Conservation (phyloP, 1,140 invertebrate genomes). For the Drosophila repletoides region DNA sequence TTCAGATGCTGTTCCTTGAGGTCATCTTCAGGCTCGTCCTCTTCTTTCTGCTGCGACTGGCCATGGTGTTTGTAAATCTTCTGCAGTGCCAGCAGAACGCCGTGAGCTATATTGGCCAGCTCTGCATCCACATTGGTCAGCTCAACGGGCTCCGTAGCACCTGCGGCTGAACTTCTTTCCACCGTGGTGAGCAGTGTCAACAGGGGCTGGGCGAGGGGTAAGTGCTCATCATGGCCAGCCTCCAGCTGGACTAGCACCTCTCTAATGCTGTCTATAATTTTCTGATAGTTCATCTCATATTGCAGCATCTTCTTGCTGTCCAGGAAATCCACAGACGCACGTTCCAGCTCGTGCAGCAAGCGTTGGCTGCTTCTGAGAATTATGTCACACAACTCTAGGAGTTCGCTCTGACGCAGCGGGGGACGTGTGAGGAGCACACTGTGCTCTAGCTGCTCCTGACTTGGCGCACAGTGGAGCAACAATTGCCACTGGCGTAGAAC, state of each 20-base stretch:
- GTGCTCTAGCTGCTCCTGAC: constrained; percentile 12
- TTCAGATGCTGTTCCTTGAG: constrained; percentile 85
- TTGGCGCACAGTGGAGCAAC: constrained; percentile 54
- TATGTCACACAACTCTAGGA: constrained; percentile 30
- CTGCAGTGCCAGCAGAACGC: constrained; percentile 86
- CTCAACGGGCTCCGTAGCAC: constrained; percentile 12
- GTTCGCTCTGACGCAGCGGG: constrained; percentile 19
- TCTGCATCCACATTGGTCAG: constrained; percentile 66
- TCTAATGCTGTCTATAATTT: constrained; percentile 33
- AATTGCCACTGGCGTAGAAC: constrained; percentile 63
- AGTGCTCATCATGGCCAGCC: constrained; percentile 27
- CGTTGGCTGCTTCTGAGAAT: constrained; percentile 40
- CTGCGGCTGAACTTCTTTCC: not conserved
- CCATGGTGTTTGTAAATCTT: constrained; percentile 87
- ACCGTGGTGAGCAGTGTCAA: constrained; percentile 32
- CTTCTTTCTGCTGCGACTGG: not conserved
- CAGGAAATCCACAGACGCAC: constrained; percentile 37
- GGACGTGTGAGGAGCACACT: constrained; percentile 12
- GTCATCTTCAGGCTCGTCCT: constrained; percentile 43
- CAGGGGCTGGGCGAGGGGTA: constrained; percentile 65
- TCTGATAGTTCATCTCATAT: constrained; percentile 35
- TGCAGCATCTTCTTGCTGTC: constrained; percentile 17
- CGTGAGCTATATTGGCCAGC: constrained; percentile 85
- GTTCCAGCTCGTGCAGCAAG: constrained; percentile 41
- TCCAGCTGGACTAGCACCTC: constrained; percentile 32